Conservation (phyloP, 2,113 vertebrate genomes). For the Neopipo cinnamomea region DNA sequence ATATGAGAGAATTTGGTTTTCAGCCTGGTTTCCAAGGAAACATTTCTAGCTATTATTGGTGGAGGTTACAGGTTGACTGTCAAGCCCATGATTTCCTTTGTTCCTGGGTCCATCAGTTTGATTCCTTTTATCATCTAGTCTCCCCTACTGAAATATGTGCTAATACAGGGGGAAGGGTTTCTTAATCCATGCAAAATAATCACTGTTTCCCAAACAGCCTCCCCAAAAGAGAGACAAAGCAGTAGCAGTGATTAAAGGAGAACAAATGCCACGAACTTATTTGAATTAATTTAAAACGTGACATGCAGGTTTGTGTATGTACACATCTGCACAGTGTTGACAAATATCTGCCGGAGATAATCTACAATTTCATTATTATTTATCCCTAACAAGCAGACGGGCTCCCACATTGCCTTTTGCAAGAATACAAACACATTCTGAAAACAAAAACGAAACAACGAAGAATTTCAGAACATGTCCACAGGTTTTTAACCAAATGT, state of each 20-base stretch:
- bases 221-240: not conserved
- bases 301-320: conserved; percentile 15
- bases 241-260: not conserved
- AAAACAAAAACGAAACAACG: not conserved
- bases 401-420: not conserved
- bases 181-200: not conserved
- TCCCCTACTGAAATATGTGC: not conserved
- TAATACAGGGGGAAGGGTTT: not conserved
- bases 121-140: conserved; percentile 1
- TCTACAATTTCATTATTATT: not conserved
- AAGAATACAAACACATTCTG: not conserved
- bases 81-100: not conserved
- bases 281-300: not conserved
- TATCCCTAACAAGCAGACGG: conserved; percentile 56
- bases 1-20: not conserved
- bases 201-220: not conserved
- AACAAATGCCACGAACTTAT: not conserved
- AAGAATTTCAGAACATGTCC: not conserved
- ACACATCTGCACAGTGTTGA: not conserved
- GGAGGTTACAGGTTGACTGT: not conserved
- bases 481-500: not conserved
- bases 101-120: not conserved
- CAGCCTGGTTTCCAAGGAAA: conserved; percentile 45
- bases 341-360: conserved; percentile 31
- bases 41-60: not conserved